Evolutionary conservation across 2,797 vertebrate species (phyloP).

Genomic region (Scleropages formosus): DNA sequence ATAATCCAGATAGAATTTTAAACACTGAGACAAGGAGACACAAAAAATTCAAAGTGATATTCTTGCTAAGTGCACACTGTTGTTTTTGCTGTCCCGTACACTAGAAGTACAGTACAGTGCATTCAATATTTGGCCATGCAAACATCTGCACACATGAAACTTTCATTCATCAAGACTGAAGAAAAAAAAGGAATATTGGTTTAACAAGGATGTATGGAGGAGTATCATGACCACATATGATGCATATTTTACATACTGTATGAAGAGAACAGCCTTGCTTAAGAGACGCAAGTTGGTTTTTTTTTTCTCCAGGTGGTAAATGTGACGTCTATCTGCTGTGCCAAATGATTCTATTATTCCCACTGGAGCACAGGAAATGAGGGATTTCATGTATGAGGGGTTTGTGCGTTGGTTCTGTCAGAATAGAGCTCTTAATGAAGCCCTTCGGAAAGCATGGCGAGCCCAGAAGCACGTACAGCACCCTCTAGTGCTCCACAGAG

Average conservation of each 20-base stretch:
- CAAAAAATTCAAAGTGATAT: not conserved
- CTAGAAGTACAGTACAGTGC: no score
- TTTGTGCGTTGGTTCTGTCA: slow-evolving; percentile 44
- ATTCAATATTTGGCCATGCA: no score
- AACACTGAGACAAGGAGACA: not conserved
- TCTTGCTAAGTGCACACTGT: no score
- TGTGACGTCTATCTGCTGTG: slow-evolving; percentile 56
- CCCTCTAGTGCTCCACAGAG: slow-evolving; percentile 12
- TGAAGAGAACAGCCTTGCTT: no score
- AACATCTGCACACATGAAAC: no score
- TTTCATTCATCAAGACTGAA: no score
- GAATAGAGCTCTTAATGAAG: slow-evolving; percentile 33
- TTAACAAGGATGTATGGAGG: no score
- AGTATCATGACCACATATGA: no score
- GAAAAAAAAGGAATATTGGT: no score
- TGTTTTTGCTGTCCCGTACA: no score
- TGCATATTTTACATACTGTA: no score
- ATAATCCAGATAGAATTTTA: not conserved
- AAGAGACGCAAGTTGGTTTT: not conserved
- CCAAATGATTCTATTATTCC: slow-evolving; percentile 66
- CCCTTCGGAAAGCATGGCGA: not conserved
- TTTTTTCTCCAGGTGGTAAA: slow-evolving; percentile 35
- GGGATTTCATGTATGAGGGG: slow-evolving; percentile 65
- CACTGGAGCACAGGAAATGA: slow-evolving; percentile 67
- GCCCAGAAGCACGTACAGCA: slow-evolving; percentile 8